phyloP scores from a whole-genome alignment of 2,888 invertebrate species.

The Tetanocera ferruginea region DNA sequence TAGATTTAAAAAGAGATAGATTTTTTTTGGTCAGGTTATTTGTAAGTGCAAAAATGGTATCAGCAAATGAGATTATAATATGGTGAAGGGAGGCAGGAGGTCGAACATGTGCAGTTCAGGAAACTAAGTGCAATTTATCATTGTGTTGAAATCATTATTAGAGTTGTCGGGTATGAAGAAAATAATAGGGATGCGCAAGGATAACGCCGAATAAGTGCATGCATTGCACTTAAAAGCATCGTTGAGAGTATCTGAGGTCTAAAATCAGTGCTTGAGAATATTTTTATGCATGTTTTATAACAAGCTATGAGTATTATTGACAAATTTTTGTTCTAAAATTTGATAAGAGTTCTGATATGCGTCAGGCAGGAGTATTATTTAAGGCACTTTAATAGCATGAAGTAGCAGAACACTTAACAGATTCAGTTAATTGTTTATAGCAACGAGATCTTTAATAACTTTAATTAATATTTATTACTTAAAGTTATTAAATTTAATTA shows the following conservation, averaged over 20 bases:
- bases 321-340: too few species aligned
- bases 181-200: slow-evolving; percentile 20
- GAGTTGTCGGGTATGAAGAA: slow-evolving; percentile 6
- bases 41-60: slow-evolving; percentile 16
- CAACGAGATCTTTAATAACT: too few species aligned
- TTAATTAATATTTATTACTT: too few species aligned
- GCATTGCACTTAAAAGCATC: neutral
- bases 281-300: too few species aligned
- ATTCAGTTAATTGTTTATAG: too few species aligned
- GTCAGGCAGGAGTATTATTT: too few species aligned
- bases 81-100: neutral
- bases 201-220: neutral
- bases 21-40: slow-evolving; percentile 9
- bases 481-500: too few species aligned
- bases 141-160: slow-evolving; percentile 23
- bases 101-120: neutral
- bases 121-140: slow-evolving; percentile 11
- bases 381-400: too few species aligned
- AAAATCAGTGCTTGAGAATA: too few species aligned
- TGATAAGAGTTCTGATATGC: too few species aligned
- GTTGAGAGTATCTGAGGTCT: neutral
- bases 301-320: too few species aligned
- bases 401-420: too few species aligned
- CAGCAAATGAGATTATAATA: slow-evolving; percentile 12
- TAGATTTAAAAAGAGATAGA: slow-evolving; percentile 29